phyloP scores from a whole-genome alignment of 2,888 invertebrate genomes.

The Slavum lentiscoides region DNA sequence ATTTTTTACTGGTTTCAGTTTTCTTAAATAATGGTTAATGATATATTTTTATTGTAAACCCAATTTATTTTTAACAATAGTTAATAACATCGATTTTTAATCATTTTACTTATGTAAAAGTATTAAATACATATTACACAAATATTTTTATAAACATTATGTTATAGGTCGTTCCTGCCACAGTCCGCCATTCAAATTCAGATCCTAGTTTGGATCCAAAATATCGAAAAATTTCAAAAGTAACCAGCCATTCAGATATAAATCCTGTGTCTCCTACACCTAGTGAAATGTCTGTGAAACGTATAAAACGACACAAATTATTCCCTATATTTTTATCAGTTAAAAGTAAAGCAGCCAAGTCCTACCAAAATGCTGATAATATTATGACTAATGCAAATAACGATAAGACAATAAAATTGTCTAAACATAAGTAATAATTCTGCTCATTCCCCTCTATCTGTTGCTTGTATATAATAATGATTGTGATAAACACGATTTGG shows the following conservation, averaged over 20 bases:
- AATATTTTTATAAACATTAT: background rate
- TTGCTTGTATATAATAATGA: constrained; percentile 45
- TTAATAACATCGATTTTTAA: too few relatives aligned
- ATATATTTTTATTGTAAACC: too few relatives aligned
- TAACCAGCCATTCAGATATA: constrained; percentile 26
- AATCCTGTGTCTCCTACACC: constrained; percentile 6
- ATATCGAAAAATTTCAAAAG: constrained; percentile 41
- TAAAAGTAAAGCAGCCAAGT: constrained; percentile 47
- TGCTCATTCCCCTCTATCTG: constrained; percentile 21
- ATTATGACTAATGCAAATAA: constrained; percentile 13
- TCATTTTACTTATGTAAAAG: too few relatives aligned
- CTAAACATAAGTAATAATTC: constrained; percentile 37
- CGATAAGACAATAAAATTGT: constrained; percentile 14
- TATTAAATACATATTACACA: too few relatives aligned
- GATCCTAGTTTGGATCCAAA: constrained; percentile 46
- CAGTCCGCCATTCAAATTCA: constrained; percentile 44
- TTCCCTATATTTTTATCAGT: constrained; percentile 47
- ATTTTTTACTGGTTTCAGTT: too few relatives aligned
- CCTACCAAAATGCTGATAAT: constrained; percentile 14
- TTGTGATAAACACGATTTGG: constrained; percentile 49
- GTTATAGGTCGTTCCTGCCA: constrained; percentile 29
- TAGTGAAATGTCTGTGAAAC: constrained; percentile 40
- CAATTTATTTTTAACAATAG: too few relatives aligned
- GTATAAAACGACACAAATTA: constrained; percentile 48
- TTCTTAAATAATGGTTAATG: too few relatives aligned